Evolutionary conservation across 1,140 invertebrate genomes (phyloP), one percentile per base, ranked within the genome.

Genomic region (Lasioglossum albipes): DNA sequence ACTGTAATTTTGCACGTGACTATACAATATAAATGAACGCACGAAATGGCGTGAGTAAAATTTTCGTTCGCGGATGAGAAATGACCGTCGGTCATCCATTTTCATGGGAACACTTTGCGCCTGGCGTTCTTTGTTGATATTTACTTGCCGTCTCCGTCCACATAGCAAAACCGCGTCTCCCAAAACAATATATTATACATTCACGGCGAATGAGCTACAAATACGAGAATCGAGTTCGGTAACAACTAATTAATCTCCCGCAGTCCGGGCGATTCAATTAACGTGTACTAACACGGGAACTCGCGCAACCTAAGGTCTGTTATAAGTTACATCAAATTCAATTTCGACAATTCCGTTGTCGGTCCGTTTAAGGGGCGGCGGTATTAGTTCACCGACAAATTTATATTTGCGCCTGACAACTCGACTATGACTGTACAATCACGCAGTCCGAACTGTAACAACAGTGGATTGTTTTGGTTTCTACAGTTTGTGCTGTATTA

Each of bases 161-260:
- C 18, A 20, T 41, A 16, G 7, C 52, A 49, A 69, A 69, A 69
- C 61, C 45, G 12, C 18, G 49, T n/a, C 9, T 16, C 6, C 10
- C 16, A 9, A 70, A 70, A 69, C 49, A 65, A 54, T 66, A 31
- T 20, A 79, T 72, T 72, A 57, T 31, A 65, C 7, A 36, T 45
- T 52, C 42, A 9, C 45, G 45, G 59, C 9, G 22, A 31, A 31
- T n/a, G 20, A 73, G 54, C 61, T 73, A 73, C 70, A 66, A 79
- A 79, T 73, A 79, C 77, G 10, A 31, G 61, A 66, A 73, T 73
- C 69, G 70, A 74, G 70, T 73, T 79, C 16, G 36, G 61, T 74
- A 74, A 74, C 77, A 79, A 74, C 62, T 79, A 79, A 79, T 79
- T 79, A 79, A 79, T 66, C 61, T 42, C 45, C 49, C 7, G 49